Conservation (phyloP, 2,113 vertebrate species). For the Corynorhinus townsendii region DNA sequence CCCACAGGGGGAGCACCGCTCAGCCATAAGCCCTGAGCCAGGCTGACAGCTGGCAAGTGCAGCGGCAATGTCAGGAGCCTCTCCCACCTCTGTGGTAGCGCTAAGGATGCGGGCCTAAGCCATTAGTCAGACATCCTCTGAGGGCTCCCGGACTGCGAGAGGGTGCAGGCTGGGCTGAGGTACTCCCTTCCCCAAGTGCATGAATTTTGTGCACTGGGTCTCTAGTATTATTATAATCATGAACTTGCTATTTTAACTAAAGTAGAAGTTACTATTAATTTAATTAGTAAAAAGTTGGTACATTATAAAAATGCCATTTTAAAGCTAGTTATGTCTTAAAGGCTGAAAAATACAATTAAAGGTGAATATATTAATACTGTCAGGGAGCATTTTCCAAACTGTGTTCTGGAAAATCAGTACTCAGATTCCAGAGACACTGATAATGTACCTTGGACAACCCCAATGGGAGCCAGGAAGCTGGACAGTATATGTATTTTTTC, state of each 20-base stretch:
- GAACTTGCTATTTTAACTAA: background rate
- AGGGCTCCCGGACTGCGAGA: too few species aligned
- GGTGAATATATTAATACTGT: slow-evolving; percentile 5
- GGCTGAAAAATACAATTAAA: slow-evolving; percentile 18
- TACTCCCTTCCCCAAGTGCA: too few species aligned
- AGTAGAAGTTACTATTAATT: background rate
- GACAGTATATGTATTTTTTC: background rate
- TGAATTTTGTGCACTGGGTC: too few species aligned
- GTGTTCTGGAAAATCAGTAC: background rate
- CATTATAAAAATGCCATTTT: slow-evolving; percentile 32
- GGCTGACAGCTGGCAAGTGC: too few species aligned
- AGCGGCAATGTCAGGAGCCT: too few species aligned
- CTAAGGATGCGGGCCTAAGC: too few species aligned
- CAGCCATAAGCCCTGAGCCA: too few species aligned
- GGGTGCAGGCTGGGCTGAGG: too few species aligned
- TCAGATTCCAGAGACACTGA: background rate
- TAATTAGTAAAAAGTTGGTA: background rate
- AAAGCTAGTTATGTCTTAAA: slow-evolving; percentile 7
- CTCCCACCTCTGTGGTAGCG: too few species aligned
- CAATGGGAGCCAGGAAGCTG: background rate
- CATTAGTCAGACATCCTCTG: too few species aligned
- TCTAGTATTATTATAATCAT: background rate
- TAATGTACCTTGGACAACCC: background rate
- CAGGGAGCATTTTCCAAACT: background rate
- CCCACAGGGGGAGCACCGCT: too few species aligned